A percentile compares a stretch with the other conserved stretches of the same genome.
These are phyloP conservation scores for Centruroides sculpturatus DNA, from an alignment of 1,140 invertebrate species.

Conservation along the genomic window DNA sequence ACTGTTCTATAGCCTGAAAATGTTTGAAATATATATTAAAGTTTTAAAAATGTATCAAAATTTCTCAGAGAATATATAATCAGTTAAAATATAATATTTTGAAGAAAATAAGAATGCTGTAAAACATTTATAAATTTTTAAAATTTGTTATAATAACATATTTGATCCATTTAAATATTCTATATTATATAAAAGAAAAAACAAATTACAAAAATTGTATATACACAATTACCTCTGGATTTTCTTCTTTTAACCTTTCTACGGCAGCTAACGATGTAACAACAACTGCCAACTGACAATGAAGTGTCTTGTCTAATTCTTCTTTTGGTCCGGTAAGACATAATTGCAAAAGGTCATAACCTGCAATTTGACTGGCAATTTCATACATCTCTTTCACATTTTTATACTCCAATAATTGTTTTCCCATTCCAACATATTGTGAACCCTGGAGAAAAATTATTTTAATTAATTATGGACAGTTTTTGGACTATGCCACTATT, in stretches of 20 bases:
- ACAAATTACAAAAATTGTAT: too few relatives aligned
- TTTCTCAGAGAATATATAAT: too few relatives aligned
- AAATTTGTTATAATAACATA: neutral
- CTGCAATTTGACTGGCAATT: slow-evolving; percentile 65
- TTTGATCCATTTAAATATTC: neutral
- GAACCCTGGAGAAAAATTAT: slow-evolving; percentile 26
- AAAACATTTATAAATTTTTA: neutral
- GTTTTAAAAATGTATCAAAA: too few relatives aligned
- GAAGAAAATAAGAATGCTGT: too few relatives aligned
- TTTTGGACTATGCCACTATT: too few relatives aligned
- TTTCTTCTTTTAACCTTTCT: slow-evolving; percentile 44
- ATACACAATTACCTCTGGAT: slow-evolving; percentile 23
- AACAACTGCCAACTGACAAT: slow-evolving; percentile 76
- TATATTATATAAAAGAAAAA: neutral
- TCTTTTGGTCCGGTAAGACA: slow-evolving; percentile 71
- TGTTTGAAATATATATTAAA: neutral
- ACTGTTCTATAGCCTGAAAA: slow-evolving; percentile 51
- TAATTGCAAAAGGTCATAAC: slow-evolving; percentile 71
- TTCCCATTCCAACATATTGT: slow-evolving; percentile 79
- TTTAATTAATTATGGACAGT: too few relatives aligned
- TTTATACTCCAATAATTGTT: slow-evolving; percentile 55
- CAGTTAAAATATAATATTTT: too few relatives aligned
- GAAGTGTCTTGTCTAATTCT: slow-evolving; percentile 59
- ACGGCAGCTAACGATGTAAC: slow-evolving; percentile 78
- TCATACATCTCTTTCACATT: slow-evolving; percentile 66